Percentiles rank a stretch among this genome's conserved stretches.
These are phyloP conservation scores for Otis tarda DNA, from an alignment of 2,113 vertebrate species.

Conservation along the genomic window DNA sequence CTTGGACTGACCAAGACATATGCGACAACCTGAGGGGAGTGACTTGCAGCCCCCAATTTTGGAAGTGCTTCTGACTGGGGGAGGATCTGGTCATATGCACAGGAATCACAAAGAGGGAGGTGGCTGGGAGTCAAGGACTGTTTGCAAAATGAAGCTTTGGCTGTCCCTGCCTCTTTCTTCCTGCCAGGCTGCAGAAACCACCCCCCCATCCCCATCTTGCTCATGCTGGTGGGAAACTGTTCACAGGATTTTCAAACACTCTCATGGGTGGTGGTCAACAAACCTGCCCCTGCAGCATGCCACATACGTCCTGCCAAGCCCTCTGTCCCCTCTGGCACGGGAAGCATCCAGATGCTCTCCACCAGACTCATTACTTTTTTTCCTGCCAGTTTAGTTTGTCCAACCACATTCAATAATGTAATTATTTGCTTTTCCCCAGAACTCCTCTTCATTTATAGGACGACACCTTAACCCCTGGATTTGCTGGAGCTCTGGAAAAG, in stretches of 20 bases:
- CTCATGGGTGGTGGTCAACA: accelerated
- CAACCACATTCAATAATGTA: not conserved
- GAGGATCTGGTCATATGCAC: not conserved
- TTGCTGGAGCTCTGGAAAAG: not conserved
- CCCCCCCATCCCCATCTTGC: not conserved
- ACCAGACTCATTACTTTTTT: not conserved
- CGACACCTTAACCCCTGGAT: not conserved
- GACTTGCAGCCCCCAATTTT: not conserved
- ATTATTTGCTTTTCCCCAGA: not conserved
- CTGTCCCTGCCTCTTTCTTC: not conserved
- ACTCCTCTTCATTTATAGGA: not conserved
- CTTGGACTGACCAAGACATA: not conserved
- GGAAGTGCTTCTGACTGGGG: not conserved
- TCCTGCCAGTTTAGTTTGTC: not conserved
- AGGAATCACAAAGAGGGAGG: not conserved
- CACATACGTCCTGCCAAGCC: accelerated
- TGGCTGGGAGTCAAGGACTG: not conserved
- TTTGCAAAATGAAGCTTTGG: not conserved
- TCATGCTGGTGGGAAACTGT: not conserved
- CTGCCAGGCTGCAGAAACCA: not conserved
- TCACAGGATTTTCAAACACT: not conserved
- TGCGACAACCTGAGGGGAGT: not conserved
- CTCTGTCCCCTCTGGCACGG: not conserved
- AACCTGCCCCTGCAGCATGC: not conserved
- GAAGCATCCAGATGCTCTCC: not conserved